phyloP scores from a whole-genome alignment of 2,113 vertebrate species.

The Myodes glareolus region DNA sequence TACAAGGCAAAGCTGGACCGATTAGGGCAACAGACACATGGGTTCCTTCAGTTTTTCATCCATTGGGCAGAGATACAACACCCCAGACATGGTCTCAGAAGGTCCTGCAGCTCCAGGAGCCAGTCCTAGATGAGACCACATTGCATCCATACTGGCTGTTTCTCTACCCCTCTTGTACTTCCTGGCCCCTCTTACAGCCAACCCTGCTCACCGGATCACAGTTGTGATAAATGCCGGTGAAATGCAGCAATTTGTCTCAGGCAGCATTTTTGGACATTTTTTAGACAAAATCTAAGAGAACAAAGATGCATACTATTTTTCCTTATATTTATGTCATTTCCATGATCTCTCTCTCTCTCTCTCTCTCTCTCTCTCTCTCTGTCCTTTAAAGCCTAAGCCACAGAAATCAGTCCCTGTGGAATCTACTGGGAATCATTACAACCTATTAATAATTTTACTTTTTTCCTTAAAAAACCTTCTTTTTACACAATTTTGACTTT shows the following conservation, averaged over 20 bases:
- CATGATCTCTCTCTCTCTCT: neutral
- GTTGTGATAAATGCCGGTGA: neutral
- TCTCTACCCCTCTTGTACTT: neutral
- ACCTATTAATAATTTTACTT: neutral
- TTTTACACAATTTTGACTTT: neutral
- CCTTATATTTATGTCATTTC: neutral
- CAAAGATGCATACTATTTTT: neutral
- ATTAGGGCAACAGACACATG: neutral
- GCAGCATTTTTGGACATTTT: neutral
- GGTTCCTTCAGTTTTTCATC: neutral
- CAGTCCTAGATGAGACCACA: neutral
- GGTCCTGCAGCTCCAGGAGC: neutral
- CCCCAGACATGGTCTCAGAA: neutral
- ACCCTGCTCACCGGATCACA: neutral
- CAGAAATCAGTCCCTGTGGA: neutral
- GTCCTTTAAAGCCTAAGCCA: neutral
- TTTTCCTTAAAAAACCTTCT: neutral
- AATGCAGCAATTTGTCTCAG: neutral
- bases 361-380: neutral
- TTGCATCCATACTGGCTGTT: neutral
- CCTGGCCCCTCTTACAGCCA: accelerated
- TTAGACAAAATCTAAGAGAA: constrained; percentile 31
- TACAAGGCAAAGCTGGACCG: neutral
- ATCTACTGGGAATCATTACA: neutral
- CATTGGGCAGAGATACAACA: neutral